Evolutionary conservation across 2,113 vertebrate genomes (phyloP).

Genomic region (Catharus bicknelli): DNA sequence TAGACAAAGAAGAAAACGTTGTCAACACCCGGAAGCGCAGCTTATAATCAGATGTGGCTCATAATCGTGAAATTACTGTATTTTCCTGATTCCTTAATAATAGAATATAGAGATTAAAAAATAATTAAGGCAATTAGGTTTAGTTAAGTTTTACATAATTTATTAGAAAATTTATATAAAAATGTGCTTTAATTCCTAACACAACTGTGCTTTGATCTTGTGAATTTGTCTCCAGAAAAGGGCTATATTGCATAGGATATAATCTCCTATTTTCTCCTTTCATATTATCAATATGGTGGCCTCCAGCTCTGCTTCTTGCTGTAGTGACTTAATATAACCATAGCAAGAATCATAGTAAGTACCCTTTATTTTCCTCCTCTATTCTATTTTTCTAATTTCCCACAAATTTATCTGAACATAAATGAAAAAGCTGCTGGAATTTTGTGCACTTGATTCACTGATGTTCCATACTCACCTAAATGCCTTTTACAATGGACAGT

Average conservation of each 20-base stretch:
- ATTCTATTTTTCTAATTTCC: not conserved
- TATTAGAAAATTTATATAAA: not conserved
- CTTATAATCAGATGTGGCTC: no score
- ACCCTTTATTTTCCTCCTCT: not conserved
- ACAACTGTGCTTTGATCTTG: not conserved
- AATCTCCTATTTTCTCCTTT: not conserved
- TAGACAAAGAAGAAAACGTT: no score
- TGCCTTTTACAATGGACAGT: not conserved
- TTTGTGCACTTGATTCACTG: not conserved
- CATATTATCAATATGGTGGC: not conserved
- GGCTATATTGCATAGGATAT: not conserved
- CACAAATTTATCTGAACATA: not conserved
- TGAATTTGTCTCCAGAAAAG: not conserved
- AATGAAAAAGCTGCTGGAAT: not conserved
- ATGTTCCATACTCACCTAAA: not conserved
- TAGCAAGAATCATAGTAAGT: not conserved
- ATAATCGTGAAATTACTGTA: not conserved
- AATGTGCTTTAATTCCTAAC: not conserved
- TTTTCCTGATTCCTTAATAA: conserved; percentile 16
- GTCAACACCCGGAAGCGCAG: no score
- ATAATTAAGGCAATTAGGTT: not conserved
- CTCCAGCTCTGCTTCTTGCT: not conserved
- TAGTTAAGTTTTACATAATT: not conserved
- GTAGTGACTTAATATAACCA: not conserved
- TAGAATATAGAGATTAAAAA: not conserved